A percentile compares a stretch with the other conserved stretches of the same genome.
Conservation (phyloP, 2,888 invertebrate genomes). For the Imbricaverruca yamaguchii region DNA sequence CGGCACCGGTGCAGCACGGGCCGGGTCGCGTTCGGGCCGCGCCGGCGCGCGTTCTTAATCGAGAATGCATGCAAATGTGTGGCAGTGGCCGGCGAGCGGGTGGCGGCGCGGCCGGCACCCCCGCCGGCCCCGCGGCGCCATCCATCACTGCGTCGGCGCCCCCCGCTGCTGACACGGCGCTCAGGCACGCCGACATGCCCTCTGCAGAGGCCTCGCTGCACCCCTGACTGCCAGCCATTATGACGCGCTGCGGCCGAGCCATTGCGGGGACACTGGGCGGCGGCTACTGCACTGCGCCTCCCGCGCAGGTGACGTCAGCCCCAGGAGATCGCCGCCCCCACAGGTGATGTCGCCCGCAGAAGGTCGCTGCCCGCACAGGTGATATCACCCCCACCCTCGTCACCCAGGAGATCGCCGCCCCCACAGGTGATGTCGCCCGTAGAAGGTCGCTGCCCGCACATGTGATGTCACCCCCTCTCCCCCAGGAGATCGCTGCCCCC, state of each 20-base stretch:
- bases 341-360: too few relatives aligned
- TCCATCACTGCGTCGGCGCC: not conserved
- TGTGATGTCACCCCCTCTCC: too few relatives aligned
- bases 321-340: too few relatives aligned
- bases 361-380: too few relatives aligned
- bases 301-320: too few relatives aligned
- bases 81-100: not conserved
- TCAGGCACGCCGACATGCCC: not conserved
- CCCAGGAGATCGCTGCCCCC: too few relatives aligned
- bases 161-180: not conserved
- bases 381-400: too few relatives aligned
- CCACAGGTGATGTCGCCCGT: too few relatives aligned
- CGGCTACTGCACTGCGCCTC: not conserved
- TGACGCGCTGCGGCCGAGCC: not conserved
- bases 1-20: not conserved
- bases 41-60: not conserved
- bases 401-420: too few relatives aligned
- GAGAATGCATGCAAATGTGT: slow-evolving; percentile 16
- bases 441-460: too few relatives aligned
- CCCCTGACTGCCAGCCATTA: too few relatives aligned
- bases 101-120: not conserved
- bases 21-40: not conserved
- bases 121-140: not conserved
- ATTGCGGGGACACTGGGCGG: not conserved
- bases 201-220: not conserved